phyloP scores from a whole-genome alignment of 1,140 invertebrate species.

The Caenorhabditis elegans region DNA sequence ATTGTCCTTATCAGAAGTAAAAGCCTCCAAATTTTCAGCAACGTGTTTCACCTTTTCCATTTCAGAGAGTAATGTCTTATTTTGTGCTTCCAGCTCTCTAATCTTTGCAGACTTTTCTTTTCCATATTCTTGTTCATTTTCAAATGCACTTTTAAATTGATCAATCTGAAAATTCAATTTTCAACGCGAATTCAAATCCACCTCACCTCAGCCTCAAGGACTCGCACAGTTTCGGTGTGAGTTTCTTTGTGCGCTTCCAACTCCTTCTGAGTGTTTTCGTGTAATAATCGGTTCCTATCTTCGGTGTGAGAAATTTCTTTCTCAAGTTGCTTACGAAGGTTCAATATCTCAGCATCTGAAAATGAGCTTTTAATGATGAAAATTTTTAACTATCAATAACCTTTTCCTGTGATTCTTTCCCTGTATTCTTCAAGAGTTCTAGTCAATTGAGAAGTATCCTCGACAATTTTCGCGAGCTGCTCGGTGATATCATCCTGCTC shows the following conservation, averaged over 20 bases:
- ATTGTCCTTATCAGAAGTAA: not conserved
- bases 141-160: slow-evolving; percentile 4
- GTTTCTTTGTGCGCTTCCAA: not conserved
- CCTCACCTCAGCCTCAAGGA: not conserved
- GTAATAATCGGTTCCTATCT: slow-evolving; percentile 1
- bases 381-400: too few relatives aligned
- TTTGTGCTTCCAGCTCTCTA: not conserved
- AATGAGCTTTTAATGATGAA: too few relatives aligned
- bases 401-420: slow-evolving; percentile 36
- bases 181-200: too few relatives aligned
- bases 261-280: not conserved
- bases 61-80: not conserved
- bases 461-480: slow-evolving; percentile 38
- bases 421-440: slow-evolving; percentile 32
- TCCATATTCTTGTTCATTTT: not conserved
- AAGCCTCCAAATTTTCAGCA: not conserved
- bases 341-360: slow-evolving; percentile 39
- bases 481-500: slow-evolving; percentile 37
- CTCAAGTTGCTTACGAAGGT: slow-evolving; percentile 32
- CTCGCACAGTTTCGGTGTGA: not conserved
- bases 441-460: slow-evolving; percentile 41
- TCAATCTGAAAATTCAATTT: not conserved
- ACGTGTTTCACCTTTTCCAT: slow-evolving; percentile 3
- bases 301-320: slow-evolving; percentile 32
- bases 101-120: not conserved